phyloP scores from a whole-genome alignment of 2,888 invertebrate genomes.

The Machimus rusticus region DNA sequence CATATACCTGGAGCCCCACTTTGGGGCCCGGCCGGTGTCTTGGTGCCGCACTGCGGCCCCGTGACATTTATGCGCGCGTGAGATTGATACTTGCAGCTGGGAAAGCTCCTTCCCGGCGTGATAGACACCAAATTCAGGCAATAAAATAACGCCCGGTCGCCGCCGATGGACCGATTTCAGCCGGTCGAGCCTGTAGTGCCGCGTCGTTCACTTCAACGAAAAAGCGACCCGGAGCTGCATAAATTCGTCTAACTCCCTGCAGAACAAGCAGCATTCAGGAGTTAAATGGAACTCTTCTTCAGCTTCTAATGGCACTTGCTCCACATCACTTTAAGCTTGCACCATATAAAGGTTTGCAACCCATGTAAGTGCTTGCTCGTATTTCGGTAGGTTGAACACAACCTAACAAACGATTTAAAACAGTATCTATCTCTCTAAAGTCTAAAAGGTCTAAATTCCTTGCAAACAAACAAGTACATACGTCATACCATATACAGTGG shows the following conservation, averaged over 20 bases:
- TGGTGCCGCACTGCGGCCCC: slow-evolving; percentile 4
- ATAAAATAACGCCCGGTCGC: not conserved
- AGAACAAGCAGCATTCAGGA: not conserved
- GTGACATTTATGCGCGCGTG: slow-evolving; percentile 41
- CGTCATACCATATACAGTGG: no score
- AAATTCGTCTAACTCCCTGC: not conserved
- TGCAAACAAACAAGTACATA: no score
- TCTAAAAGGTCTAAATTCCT: no score
- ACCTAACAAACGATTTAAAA: no score
- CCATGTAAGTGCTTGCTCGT: not conserved
- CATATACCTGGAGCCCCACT: slow-evolving; percentile 23
- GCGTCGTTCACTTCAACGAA: not conserved
- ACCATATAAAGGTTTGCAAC: no score
- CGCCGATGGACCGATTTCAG: not conserved
- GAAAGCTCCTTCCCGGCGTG: not conserved
- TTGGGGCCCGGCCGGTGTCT: not conserved
- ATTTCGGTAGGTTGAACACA: no score
- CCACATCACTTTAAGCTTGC: not conserved
- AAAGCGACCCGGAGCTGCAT: not conserved
- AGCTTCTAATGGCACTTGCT: not conserved
- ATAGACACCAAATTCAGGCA: not conserved
- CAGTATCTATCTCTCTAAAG: no score
- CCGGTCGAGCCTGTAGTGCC: not conserved
- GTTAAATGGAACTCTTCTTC: not conserved
- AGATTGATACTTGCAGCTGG: slow-evolving; percentile 27